Percentiles rank a stretch among this genome's conserved stretches.
These are phyloP conservation scores for Martes martes DNA, from an alignment of 2,113 vertebrate genomes.

Conservation along the genomic window DNA sequence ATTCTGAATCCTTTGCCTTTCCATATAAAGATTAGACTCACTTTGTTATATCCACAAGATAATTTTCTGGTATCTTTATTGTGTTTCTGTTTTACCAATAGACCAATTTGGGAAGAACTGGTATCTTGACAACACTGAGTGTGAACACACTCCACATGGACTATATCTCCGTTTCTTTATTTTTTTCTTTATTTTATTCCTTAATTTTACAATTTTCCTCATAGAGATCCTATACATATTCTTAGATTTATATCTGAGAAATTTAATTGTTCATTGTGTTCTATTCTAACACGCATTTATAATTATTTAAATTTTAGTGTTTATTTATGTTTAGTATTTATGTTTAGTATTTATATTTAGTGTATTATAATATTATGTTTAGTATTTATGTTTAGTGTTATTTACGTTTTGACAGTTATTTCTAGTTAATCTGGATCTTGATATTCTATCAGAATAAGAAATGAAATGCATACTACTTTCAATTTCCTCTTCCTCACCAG, in stretches of 20 bases:
- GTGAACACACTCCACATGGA: background rate
- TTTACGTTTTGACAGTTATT: background rate
- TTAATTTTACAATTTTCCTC: background rate
- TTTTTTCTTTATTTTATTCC: background rate
- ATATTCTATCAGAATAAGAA: background rate
- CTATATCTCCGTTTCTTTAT: background rate
- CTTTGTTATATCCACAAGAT: background rate
- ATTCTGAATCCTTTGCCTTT: background rate
- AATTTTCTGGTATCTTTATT: background rate
- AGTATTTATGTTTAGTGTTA: too few species aligned
- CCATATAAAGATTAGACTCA: background rate
- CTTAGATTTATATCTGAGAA: background rate
- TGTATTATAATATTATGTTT: too few species aligned
- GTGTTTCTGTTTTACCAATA: background rate
- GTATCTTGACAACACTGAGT: background rate
- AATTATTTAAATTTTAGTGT: background rate
- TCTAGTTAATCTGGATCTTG: background rate
- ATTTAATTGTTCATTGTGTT: background rate
- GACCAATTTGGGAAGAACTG: background rate
- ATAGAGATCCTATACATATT: background rate
- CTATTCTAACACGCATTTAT: background rate
- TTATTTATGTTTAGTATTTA: too few species aligned
- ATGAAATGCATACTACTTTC: background rate
- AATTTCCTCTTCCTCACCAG: background rate
- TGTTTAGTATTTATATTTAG: too few species aligned